Percentiles rank a stretch among this genome's conserved stretches.
Conservation (phyloP, 2,113 vertebrate genomes). For the Lates calcarifer region DNA sequence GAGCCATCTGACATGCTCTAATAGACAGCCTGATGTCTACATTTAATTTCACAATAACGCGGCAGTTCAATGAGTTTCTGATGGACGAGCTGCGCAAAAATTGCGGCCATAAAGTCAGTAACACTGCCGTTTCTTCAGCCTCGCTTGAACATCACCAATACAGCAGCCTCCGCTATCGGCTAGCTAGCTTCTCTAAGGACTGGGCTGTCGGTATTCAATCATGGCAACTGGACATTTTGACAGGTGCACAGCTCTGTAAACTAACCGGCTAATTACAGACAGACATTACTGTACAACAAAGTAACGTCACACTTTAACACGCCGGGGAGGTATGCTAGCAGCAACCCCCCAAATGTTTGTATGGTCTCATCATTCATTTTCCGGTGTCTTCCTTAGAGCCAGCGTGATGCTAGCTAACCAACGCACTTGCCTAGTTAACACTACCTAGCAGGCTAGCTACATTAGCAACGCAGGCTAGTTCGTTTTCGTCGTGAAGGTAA, state of each 20-base stretch:
- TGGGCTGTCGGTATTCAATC: slow-evolving; percentile 59
- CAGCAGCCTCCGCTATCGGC: slow-evolving; percentile 18
- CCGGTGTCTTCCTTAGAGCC: slow-evolving; percentile 55
- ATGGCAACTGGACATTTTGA: slow-evolving; percentile 70
- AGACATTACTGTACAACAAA: background rate
- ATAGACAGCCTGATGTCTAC: background rate
- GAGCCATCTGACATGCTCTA: background rate
- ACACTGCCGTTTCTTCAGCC: background rate
- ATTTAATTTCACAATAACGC: background rate
- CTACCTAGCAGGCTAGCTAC: slow-evolving; percentile 50
- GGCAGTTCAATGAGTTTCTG: background rate
- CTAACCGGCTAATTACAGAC: background rate
- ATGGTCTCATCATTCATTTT: slow-evolving; percentile 80
- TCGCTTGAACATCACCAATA: slow-evolving; percentile 7
- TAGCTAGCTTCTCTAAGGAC: slow-evolving; percentile 39
- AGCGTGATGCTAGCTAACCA: slow-evolving; percentile 73
- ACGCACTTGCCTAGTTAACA: slow-evolving; percentile 61
- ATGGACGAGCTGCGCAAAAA: background rate
- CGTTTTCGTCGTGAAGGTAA: slow-evolving; percentile 35
- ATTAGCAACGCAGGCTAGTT: slow-evolving; percentile 73
- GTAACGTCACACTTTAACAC: background rate
- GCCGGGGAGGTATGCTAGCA: slow-evolving; percentile 3
- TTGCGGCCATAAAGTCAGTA: background rate
- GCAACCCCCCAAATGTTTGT: slow-evolving; percentile 24
- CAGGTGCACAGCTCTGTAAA: slow-evolving; percentile 70